Conservation (phyloP, 2,113 vertebrate species). For the Marmota monax region DNA sequence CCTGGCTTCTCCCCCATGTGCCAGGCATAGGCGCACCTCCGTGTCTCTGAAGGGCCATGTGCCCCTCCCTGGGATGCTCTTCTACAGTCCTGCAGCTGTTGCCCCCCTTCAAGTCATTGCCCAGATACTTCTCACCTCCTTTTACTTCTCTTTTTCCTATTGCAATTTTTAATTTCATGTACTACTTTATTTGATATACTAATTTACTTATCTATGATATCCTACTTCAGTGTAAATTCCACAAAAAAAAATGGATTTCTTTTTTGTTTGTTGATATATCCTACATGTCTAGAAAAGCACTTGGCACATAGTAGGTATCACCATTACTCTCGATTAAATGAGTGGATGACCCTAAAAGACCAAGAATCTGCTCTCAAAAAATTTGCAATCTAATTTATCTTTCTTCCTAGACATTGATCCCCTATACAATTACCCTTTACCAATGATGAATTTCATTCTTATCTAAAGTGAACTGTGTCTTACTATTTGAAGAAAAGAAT, state of each 20-base stretch:
- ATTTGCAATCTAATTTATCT: neutral
- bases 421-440: neutral
- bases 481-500: neutral
- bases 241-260: neutral
- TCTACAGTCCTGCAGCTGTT: accelerated
- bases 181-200: neutral
- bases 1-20: no score
- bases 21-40: no score
- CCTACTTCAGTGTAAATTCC: neutral
- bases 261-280: neutral
- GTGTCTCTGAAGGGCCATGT: accelerated
- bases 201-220: neutral
- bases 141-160: neutral
- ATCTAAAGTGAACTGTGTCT: neutral
- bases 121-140: neutral
- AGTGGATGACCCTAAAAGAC: neutral
- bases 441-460: neutral
- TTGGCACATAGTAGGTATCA: neutral
- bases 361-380: neutral
- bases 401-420: neutral
- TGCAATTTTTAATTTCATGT: neutral
- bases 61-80: neutral
- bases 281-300: neutral
- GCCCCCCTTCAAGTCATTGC: neutral
- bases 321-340: neutral